These are phyloP conservation scores for Lottia scabra DNA, from an alignment of 2,888 invertebrate species.

Conservation along the genomic window DNA sequence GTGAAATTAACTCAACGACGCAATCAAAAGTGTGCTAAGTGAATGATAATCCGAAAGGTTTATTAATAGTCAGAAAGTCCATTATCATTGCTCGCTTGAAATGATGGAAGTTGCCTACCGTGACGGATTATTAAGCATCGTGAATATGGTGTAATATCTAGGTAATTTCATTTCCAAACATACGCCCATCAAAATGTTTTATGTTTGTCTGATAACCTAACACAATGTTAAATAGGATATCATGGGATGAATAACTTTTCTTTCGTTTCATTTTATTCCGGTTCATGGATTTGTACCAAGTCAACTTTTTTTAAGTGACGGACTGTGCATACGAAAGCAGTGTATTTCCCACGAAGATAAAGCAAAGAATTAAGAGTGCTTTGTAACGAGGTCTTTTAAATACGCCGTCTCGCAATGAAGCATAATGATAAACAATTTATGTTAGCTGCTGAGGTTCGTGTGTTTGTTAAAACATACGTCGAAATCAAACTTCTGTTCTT, in stretches of 20 bases:
- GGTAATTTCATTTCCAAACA: conserved; percentile 4
- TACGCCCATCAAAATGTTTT: neutral
- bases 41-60: neutral
- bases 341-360: conserved; percentile 5
- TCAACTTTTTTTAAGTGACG: neutral
- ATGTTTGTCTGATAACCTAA: neutral
- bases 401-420: too few relatives aligned
- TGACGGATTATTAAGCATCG: neutral
- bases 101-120: neutral
- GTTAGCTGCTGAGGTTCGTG: too few relatives aligned
- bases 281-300: conserved; percentile 2
- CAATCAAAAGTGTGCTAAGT: neutral
- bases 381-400: too few relatives aligned
- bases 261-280: neutral
- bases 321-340: neutral
- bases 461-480: too few relatives aligned
- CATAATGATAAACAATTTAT: too few relatives aligned
- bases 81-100: neutral
- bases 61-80: neutral
- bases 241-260: neutral
- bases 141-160: conserved; percentile 3
- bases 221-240: neutral
- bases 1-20: neutral
- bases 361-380: neutral
- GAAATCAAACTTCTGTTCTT: too few relatives aligned